Conservation (phyloP, 2,113 vertebrate genomes). For the Myrmecobius fasciatus region DNA sequence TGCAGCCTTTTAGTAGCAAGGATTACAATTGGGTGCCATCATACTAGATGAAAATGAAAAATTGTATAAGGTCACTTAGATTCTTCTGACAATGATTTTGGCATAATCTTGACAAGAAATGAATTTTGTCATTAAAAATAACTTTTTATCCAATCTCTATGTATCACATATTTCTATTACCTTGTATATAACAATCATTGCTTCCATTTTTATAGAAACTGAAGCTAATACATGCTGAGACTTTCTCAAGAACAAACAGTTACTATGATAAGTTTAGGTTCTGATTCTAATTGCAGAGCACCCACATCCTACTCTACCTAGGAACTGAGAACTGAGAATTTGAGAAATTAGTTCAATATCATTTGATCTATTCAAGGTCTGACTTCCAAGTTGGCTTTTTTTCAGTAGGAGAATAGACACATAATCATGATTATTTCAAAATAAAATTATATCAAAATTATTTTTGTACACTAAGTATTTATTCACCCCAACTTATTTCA, state of each 20-base stretch:
- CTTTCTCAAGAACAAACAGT: background rate
- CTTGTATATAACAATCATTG: background rate
- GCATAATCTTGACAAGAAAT: too few species aligned
- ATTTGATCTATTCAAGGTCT: background rate
- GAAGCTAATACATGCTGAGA: background rate
- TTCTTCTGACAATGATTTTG: too few species aligned
- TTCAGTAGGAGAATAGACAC: background rate
- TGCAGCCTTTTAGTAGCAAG: too few species aligned
- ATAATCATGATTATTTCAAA: background rate
- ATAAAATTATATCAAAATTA: background rate
- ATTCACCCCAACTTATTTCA: conserved; percentile 1
- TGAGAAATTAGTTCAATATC: background rate
- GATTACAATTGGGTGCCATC: too few species aligned
- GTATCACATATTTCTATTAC: too few species aligned
- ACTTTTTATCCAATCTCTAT: too few species aligned
- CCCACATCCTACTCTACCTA: background rate
- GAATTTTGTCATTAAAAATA: too few species aligned
- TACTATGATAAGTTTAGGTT: background rate
- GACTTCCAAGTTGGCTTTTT: background rate
- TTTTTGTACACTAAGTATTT: background rate
- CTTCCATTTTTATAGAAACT: background rate
- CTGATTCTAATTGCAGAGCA: background rate
- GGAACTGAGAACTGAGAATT: background rate
- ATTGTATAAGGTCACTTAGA: too few species aligned
- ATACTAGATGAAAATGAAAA: too few species aligned